These are phyloP conservation scores for Setophaga kirtlandii DNA, from an alignment of 2,113 vertebrate species.

Conservation along the genomic window DNA sequence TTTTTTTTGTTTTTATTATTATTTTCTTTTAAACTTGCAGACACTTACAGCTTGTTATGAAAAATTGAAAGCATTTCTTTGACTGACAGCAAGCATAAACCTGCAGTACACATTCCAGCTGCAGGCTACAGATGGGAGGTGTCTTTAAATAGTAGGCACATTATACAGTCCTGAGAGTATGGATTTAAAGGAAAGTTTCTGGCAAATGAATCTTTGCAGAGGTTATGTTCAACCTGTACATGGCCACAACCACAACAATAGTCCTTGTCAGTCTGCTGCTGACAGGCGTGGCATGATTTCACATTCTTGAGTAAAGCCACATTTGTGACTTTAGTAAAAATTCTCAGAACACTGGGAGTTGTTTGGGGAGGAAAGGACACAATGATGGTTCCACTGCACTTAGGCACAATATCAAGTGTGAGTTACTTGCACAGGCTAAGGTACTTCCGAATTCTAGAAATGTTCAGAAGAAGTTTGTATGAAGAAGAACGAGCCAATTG, in stretches of 20 bases:
- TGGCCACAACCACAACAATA: background rate
- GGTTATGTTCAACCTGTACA: background rate
- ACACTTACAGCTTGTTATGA: background rate
- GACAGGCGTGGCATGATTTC: background rate
- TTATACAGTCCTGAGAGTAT: background rate
- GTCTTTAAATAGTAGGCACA: background rate
- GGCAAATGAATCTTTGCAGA: background rate
- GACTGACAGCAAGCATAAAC: background rate
- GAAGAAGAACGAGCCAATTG: background rate
- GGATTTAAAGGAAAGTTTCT: background rate
- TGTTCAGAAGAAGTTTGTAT: background rate
- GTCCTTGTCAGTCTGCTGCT: background rate
- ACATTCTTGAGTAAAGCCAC: background rate
- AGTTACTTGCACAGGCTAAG: background rate
- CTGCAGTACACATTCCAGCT: background rate
- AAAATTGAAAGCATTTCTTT: slow-evolving; percentile 34
- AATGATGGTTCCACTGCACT: background rate
- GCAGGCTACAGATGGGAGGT: background rate
- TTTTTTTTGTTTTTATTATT: background rate
- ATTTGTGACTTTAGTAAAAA: background rate
- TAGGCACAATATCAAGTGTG: background rate
- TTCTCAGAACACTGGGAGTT: background rate
- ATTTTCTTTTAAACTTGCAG: background rate
- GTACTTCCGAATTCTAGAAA: background rate
- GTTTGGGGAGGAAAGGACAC: background rate